Percentiles rank a stretch among this genome's conserved stretches.
phyloP scores from a whole-genome alignment of 2,113 vertebrate species.

The Antennarius striatus region DNA sequence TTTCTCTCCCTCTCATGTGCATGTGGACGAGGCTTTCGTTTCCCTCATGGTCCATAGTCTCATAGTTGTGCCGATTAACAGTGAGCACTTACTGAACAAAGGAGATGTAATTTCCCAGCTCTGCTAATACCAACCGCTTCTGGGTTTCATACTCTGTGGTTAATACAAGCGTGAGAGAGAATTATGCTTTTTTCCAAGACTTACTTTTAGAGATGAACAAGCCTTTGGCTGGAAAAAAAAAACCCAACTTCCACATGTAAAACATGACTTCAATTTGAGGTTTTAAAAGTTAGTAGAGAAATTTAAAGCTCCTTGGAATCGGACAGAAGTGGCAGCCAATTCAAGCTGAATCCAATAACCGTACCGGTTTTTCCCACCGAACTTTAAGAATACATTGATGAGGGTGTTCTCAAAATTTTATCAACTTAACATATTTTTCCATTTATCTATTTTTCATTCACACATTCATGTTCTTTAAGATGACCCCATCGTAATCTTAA shows the following conservation, averaged over 20 bases:
- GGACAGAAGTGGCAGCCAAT: conserved; percentile 10
- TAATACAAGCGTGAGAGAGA: conserved; percentile 56
- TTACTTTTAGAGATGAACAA: conserved; percentile 58
- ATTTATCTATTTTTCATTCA: neutral
- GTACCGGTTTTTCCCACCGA: neutral
- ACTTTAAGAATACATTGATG: too few species aligned
- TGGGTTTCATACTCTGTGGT: conserved; percentile 67
- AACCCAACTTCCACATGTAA: conserved; percentile 47
- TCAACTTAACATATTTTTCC: too few species aligned
- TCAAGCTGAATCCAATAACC: conserved; percentile 4
- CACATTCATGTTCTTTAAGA: too few species aligned
- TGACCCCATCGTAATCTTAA: neutral
- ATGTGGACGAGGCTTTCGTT: conserved; percentile 57
- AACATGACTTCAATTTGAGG: conserved; percentile 37
- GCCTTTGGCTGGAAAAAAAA: conserved; percentile 28
- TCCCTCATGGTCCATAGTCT: conserved; percentile 65
- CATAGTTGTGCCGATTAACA: conserved; percentile 71
- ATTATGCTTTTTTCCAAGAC: conserved; percentile 59
- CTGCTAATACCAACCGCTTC: conserved; percentile 66
- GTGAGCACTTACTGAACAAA: conserved; percentile 66
- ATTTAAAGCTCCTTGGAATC: conserved; percentile 33
- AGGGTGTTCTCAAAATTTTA: too few species aligned
- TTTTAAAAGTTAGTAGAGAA: conserved; percentile 57
- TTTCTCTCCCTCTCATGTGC: conserved; percentile 15
- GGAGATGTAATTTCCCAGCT: conserved; percentile 66